Conservation (phyloP, 2,113 vertebrate species). For the Sinosuthora webbiana region DNA sequence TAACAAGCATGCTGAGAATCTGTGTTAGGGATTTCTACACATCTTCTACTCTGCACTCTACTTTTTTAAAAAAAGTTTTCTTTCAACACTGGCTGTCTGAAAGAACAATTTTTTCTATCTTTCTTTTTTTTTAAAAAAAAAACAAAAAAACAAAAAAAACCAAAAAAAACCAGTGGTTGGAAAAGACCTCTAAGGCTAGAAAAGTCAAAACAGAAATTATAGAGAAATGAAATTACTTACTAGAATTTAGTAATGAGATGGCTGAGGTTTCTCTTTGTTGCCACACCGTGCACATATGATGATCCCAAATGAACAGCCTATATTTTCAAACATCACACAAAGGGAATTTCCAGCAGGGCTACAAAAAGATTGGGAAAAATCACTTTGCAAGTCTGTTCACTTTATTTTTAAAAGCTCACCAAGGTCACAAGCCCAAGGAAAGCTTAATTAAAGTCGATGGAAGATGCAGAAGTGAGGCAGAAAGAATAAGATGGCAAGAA, state of each 20-base stretch:
- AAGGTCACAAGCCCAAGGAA: conserved; percentile 62
- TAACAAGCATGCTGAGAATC: conserved; percentile 35
- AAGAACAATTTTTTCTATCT: not conserved
- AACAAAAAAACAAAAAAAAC: too few relatives aligned
- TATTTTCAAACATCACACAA: conserved; percentile 13
- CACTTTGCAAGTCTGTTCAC: conserved; percentile 49
- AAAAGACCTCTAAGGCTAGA: too few relatives aligned
- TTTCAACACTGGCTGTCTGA: not conserved
- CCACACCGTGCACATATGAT: not conserved
- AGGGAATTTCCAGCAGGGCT: conserved; percentile 39
- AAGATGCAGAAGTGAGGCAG: conserved; percentile 34
- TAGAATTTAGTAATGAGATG: not conserved
- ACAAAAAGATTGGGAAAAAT: conserved; percentile 43
- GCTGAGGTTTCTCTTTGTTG: not conserved
- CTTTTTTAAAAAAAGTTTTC: not conserved
- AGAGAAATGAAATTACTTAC: conserved; percentile 9
- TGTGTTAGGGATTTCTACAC: conserved; percentile 10
- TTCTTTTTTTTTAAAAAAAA: not conserved
- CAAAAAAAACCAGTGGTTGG: too few relatives aligned
- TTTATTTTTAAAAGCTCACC: conserved; percentile 63
- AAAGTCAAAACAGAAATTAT: conserved; percentile 8
- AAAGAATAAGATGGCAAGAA: conserved; percentile 51
- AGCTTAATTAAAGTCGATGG: conserved; percentile 70
- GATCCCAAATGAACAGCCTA: conserved; percentile 12
- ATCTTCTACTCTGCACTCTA: not conserved